Evolutionary conservation across 2,888 invertebrate species (phyloP).

Genomic region (Agriopis aurantiaria): DNA sequence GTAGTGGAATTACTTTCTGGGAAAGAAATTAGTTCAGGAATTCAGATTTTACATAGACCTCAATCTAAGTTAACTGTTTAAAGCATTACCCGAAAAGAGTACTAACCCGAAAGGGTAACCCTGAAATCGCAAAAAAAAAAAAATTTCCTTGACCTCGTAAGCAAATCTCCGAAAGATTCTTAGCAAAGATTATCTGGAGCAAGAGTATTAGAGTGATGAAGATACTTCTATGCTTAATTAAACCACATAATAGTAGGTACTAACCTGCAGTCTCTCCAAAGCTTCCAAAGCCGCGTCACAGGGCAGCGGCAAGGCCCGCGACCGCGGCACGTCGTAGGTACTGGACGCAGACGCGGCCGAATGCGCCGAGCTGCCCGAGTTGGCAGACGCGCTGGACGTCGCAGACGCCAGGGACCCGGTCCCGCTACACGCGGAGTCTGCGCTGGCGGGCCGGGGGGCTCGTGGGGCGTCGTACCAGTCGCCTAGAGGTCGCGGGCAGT

Average conservation of each 20-base stretch:
- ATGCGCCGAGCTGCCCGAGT: conserved; percentile 80
- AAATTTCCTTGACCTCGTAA: too few species aligned
- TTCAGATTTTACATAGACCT: too few species aligned
- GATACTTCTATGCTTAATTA: too few species aligned
- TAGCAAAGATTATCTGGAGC: too few species aligned
- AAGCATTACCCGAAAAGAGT: too few species aligned
- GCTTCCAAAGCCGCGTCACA: conserved; percentile 83
- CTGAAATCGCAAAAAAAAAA: too few species aligned
- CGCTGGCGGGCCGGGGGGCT: conserved; percentile 82
- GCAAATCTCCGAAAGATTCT: too few species aligned
- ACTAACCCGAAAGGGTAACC: too few species aligned
- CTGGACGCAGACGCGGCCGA: conserved; percentile 79
- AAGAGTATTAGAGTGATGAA: too few species aligned
- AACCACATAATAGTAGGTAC: conserved; percentile 56
- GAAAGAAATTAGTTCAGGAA: too few species aligned
- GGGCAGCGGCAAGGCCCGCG: conserved; percentile 78
- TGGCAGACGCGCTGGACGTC: conserved; percentile 80
- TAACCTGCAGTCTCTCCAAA: conserved; percentile 83
- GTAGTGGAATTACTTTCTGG: too few species aligned
- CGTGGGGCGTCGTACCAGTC: conserved; percentile 83
- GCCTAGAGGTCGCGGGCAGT: conserved; percentile 81
- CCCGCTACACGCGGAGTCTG: conserved; percentile 86
- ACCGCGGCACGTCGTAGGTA: conserved; percentile 81
- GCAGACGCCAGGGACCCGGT: conserved; percentile 81
- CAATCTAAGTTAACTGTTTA: too few species aligned